These are phyloP conservation scores for Phacellophora camtschatica DNA, from an alignment of 30 jellyfish, hydroid and myxozoan genomes.

Conservation along the genomic window DNA sequence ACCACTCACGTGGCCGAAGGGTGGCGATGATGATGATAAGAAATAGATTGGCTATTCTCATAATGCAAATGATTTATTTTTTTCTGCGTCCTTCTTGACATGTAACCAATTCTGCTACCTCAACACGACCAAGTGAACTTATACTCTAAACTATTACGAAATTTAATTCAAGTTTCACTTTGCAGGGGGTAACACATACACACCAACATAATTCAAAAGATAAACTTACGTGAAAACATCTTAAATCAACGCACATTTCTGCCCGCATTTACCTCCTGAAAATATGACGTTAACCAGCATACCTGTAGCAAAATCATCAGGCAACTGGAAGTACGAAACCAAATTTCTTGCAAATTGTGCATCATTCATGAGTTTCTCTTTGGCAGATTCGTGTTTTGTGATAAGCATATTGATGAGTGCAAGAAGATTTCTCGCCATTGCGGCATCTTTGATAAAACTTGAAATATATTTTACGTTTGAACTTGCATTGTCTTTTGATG, in stretches of 20 bases:
- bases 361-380: conserved; percentile 2
- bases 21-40: too few species aligned
- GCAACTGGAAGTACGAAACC: neutral
- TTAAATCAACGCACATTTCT: neutral
- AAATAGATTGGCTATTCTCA: too few species aligned
- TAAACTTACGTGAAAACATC: neutral
- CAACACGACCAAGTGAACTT: too few species aligned
- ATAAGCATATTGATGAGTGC: neutral
- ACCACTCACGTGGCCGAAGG: too few species aligned
- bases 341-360: neutral
- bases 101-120: too few species aligned
- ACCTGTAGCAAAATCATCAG: neutral
- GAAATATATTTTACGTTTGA: neutral
- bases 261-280: neutral
- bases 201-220: too few species aligned
- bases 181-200: too few species aligned
- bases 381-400: neutral
- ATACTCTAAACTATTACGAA: too few species aligned
- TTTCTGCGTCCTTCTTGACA: too few species aligned
- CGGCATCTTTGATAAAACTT: conserved; percentile 24
- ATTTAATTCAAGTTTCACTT: too few species aligned
- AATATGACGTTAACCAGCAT: neutral
- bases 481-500: neutral
- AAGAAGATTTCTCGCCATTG: conserved; percentile 4
- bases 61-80: too few species aligned